These are phyloP conservation scores for Drosophila oshimai DNA, from an alignment of 1,140 invertebrate genomes.

Conservation along the genomic window DNA sequence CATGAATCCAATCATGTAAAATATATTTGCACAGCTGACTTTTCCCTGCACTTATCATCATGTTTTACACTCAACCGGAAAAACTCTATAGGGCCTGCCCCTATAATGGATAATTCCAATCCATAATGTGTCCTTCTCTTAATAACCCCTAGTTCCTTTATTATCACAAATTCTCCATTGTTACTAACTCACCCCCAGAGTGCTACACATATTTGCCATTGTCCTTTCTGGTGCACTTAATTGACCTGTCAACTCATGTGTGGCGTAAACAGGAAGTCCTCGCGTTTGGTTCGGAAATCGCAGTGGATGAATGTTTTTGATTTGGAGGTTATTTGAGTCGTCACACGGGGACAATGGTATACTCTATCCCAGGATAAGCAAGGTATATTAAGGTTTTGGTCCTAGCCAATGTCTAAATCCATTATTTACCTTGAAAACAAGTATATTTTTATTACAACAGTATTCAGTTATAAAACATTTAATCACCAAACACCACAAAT, in stretches of 20 bases:
- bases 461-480: no score
- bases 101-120: neutral
- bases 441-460: no score
- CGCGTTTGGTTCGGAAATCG: neutral
- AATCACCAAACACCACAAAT: no score
- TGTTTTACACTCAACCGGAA: neutral
- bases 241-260: slow-evolving; percentile 18
- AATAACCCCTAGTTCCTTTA: neutral
- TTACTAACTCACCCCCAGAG: neutral
- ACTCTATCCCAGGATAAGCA: neutral
- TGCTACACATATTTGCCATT: neutral
- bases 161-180: neutral
- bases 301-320: neutral
- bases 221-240: neutral
- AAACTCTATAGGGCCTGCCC: neutral
- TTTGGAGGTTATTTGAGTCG: neutral
- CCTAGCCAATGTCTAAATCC: no score
- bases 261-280: slow-evolving; percentile 19
- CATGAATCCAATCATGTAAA: no score
- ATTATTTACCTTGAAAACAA: no score
- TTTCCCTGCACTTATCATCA: neutral
- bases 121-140: neutral
- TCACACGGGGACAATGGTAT: neutral
- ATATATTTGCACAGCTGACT: neutral
- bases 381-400: no score